Percentiles rank a stretch among this genome's conserved stretches.
These are phyloP conservation scores for Muraenolepis orangiensis DNA, from an alignment of 2,797 vertebrate genomes.

Conservation along the genomic window DNA sequence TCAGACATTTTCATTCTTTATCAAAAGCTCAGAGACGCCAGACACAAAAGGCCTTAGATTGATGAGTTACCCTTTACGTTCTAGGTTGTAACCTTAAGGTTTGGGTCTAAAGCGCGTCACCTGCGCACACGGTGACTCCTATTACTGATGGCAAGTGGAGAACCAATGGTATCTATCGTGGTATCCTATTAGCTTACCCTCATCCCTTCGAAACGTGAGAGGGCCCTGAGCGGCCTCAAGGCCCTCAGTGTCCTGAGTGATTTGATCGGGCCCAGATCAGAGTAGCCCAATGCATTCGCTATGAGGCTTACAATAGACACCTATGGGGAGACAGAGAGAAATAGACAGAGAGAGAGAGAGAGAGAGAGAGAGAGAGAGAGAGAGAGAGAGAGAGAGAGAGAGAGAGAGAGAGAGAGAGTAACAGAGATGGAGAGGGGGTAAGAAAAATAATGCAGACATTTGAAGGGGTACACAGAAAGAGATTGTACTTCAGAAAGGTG, in stretches of 20 bases:
- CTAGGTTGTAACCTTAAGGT: conserved; percentile 46
- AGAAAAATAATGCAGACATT: conserved; percentile 67
- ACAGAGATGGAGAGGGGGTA: conserved; percentile 42
- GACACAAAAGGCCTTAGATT: background rate
- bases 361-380: conserved; percentile 6
- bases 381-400: conserved; percentile 63
- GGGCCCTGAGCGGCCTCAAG: conserved; percentile 99
- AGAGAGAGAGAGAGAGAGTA: conserved; percentile 81
- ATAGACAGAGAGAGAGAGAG: conserved; percentile 79
- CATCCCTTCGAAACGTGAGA: conserved; percentile 99
- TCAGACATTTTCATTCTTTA: too few species aligned
- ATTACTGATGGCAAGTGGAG: conserved; percentile 50
- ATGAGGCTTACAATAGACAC: conserved; percentile 99
- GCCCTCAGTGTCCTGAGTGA: conserved; percentile 99
- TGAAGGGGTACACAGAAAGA: conserved; percentile 65
- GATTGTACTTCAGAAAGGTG: conserved; percentile 72
- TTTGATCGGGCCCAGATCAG: conserved; percentile 99
- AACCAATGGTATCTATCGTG: conserved; percentile 38
- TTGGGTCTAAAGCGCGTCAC: conserved; percentile 67
- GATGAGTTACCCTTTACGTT: background rate
- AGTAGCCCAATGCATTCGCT: conserved; percentile 99
- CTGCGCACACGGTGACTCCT: background rate
- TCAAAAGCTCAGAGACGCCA: background rate
- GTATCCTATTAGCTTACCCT: conserved; percentile 91
- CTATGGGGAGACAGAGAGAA: conserved; percentile 93